Conservation (phyloP, 2,888 invertebrate genomes). For the Epirrhoe tristata region DNA sequence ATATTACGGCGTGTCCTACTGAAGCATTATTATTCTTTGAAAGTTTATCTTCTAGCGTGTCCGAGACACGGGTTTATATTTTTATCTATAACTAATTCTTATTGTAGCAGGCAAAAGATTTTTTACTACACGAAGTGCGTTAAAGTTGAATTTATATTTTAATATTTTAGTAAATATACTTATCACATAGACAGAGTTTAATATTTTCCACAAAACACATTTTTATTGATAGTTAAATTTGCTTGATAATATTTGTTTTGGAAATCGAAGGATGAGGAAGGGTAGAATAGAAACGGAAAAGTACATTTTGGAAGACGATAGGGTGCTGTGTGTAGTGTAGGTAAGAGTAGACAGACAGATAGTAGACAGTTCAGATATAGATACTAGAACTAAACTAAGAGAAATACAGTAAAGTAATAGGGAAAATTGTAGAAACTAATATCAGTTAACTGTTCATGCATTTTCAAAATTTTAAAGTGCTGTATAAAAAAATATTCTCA, state of each 20-base stretch:
- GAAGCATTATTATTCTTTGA: conserved; percentile 68
- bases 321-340: conserved; percentile 44
- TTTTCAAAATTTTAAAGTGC: conserved; percentile 21
- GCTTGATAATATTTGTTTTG: conserved; percentile 69
- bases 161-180: conserved; percentile 57
- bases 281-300: conserved; percentile 41
- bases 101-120: conserved; percentile 74
- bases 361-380: conserved; percentile 29
- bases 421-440: conserved; percentile 14
- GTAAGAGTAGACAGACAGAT: conserved; percentile 22
- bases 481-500: conserved; percentile 15
- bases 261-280: conserved; percentile 48
- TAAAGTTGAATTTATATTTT: conserved; percentile 59
- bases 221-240: conserved; percentile 79
- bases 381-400: conserved; percentile 27
- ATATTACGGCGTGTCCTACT: conserved; percentile 71
- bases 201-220: conserved; percentile 51
- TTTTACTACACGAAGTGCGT: conserved; percentile 80
- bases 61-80: conserved; percentile 68
- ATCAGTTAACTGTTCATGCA: conserved; percentile 26
- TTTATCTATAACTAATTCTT: conserved; percentile 63
- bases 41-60: conserved; percentile 60
- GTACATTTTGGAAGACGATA: conserved; percentile 58
- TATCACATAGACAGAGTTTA: conserved; percentile 55
- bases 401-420: conserved; percentile 8